phyloP scores from a whole-genome alignment of 2,888 invertebrate genomes.

The Polydrusus tereticollis region DNA sequence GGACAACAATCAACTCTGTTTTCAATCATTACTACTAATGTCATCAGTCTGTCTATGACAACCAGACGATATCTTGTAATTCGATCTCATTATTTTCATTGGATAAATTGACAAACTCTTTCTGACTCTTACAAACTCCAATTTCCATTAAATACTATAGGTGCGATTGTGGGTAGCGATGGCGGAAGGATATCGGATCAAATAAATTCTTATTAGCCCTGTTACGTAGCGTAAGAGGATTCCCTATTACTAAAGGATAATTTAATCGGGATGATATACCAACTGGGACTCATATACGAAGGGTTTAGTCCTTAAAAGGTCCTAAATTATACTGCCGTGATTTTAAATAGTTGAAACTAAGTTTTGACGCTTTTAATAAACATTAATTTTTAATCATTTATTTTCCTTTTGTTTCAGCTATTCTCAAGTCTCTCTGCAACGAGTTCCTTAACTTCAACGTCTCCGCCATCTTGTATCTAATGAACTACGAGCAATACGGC shows the following conservation, averaged over 20 bases:
- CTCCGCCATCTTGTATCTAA: conserved; percentile 92
- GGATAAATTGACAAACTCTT: too few relatives aligned
- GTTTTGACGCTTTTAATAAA: neutral
- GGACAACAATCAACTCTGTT: too few relatives aligned
- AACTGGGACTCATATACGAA: neutral
- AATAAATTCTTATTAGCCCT: too few relatives aligned
- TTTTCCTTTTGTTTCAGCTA: conserved; percentile 73
- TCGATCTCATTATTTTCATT: too few relatives aligned
- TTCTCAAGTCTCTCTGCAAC: conserved; percentile 88
- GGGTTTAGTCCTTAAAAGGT: neutral
- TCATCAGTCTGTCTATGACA: too few relatives aligned
- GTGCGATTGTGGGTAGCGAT: too few relatives aligned
- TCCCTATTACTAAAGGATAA: neutral
- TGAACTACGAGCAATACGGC: conserved; percentile 95
- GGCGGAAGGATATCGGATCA: too few relatives aligned
- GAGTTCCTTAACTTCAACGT: conserved; percentile 91
- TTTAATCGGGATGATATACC: neutral
- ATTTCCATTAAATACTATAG: too few relatives aligned
- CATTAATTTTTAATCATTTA: neutral
- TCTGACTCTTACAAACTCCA: too few relatives aligned
- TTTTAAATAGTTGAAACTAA: neutral
- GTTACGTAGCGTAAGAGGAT: too few relatives aligned
- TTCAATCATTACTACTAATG: too few relatives aligned
- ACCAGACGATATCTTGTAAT: too few relatives aligned
- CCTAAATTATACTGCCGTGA: neutral